phyloP scores from a whole-genome alignment of 1,140 invertebrate species.

The Elymnias hypermnestra region DNA sequence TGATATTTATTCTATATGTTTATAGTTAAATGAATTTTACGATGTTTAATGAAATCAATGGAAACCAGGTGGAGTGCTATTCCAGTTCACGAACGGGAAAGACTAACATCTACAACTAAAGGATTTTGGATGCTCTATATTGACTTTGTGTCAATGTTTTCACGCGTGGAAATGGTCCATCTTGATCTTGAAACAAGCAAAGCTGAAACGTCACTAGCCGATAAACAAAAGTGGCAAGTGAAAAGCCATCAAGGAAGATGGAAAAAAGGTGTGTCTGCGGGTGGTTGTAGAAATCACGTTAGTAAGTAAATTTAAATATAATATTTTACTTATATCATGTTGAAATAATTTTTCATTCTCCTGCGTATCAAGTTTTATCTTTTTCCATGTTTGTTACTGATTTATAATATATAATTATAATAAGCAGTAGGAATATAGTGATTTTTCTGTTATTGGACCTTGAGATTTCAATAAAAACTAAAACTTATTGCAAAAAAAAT shows the following conservation, averaged over 20 bases:
- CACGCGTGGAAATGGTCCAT: constrained; percentile 90
- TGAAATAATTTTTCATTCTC: too few relatives aligned
- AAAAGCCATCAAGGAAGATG: constrained; percentile 90
- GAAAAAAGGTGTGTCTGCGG: constrained; percentile 92
- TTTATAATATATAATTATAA: too few relatives aligned
- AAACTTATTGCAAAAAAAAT: too few relatives aligned
- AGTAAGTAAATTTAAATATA: constrained; percentile 66
- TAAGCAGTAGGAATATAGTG: too few relatives aligned
- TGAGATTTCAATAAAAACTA: too few relatives aligned
- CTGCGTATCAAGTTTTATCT: too few relatives aligned
- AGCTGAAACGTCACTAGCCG: constrained; percentile 88
- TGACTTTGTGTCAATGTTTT: constrained; percentile 91
- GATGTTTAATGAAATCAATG: background rate
- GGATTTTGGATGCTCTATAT: constrained; percentile 93
- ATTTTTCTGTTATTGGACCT: too few relatives aligned
- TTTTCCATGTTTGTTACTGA: too few relatives aligned
- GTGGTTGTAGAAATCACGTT: constrained; percentile 93
- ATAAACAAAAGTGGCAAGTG: constrained; percentile 89
- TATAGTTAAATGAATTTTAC: too few relatives aligned
- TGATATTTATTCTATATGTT: too few relatives aligned
- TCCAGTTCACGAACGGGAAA: constrained; percentile 82
- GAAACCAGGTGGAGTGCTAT: constrained; percentile 59
- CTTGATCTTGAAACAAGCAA: constrained; percentile 90
- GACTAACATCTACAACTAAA: constrained; percentile 82
- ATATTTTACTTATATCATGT: too few relatives aligned